phyloP scores from a whole-genome alignment of 2,888 invertebrate genomes.

The Microplitis deprimator region DNA sequence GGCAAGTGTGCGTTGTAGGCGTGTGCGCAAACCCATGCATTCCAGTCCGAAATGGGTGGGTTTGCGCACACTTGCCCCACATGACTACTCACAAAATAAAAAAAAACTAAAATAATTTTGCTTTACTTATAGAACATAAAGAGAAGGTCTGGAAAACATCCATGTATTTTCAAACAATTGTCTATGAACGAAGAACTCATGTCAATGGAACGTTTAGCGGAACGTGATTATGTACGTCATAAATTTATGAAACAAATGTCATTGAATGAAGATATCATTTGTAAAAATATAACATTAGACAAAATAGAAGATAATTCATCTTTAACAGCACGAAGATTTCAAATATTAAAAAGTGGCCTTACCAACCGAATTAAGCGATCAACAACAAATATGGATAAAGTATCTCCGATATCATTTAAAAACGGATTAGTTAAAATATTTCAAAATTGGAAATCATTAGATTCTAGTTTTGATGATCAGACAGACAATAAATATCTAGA shows the following conservation, averaged over 20 bases:
- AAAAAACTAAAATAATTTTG: not conserved
- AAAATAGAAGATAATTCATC: slow-evolving; percentile 83
- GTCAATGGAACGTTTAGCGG: slow-evolving; percentile 87
- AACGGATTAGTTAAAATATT: slow-evolving; percentile 87
- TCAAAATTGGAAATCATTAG: slow-evolving; percentile 76
- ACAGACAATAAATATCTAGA: not conserved
- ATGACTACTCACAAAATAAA: no score
- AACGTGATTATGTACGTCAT: slow-evolving; percentile 85
- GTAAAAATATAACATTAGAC: slow-evolving; percentile 78
- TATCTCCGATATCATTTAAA: slow-evolving; percentile 79
- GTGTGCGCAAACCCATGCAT: no score
- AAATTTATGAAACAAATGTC: slow-evolving; percentile 93
- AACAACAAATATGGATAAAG: slow-evolving; percentile 87
- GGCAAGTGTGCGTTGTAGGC: no score
- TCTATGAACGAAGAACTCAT: slow-evolving; percentile 92
- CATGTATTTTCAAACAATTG: slow-evolving; percentile 84
- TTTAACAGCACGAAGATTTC: slow-evolving; percentile 80
- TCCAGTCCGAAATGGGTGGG: no score
- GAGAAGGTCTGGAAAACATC: slow-evolving; percentile 62
- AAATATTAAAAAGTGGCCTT: slow-evolving; percentile 84
- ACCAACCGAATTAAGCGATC: slow-evolving; percentile 88
- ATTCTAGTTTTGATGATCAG: slow-evolving; percentile 43
- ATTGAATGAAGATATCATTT: slow-evolving; percentile 88
- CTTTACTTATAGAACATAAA: slow-evolving; percentile 27
- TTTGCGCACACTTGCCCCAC: no score